Percentiles rank a stretch among this genome's conserved stretches.
Conservation (phyloP, 92 coral and sea anemone genomes). For the Palythoa grandiflora region DNA sequence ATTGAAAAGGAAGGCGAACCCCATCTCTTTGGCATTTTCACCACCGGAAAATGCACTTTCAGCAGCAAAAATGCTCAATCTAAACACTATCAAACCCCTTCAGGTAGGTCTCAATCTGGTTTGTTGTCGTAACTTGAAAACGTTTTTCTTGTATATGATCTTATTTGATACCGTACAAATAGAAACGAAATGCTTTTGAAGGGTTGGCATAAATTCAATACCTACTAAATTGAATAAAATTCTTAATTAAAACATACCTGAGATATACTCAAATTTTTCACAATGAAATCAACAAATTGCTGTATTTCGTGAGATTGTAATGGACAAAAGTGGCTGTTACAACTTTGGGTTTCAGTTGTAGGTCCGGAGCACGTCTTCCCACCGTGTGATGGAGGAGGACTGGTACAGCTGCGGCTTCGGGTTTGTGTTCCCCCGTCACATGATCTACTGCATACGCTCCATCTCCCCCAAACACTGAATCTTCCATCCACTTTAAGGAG, state of each 20-base stretch:
- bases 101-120: no score
- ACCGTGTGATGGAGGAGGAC: conserved; percentile 24
- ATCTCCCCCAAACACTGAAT: not conserved
- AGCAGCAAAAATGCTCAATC: no score
- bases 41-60: no score
- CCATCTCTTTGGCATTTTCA: no score
- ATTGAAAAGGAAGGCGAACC: no score
- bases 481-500: not conserved
- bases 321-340: not conserved
- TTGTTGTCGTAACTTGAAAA: no score
- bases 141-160: no score
- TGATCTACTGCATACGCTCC: not conserved
- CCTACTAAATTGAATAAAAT: not conserved
- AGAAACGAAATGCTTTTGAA: not conserved
- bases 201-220: no score
- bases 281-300: not conserved
- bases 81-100: no score
- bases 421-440: conserved; percentile 28
- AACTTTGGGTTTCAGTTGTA: not conserved
- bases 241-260: not conserved
- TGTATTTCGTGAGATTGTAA: not conserved
- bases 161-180: not conserved
- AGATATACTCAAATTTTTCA: not conserved
- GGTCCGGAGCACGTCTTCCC: conserved; percentile 13
- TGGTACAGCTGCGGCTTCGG: conserved; percentile 34